These are phyloP conservation scores for Ammospiza caudacuta DNA, from an alignment of 2,113 vertebrate genomes.

Conservation along the genomic window DNA sequence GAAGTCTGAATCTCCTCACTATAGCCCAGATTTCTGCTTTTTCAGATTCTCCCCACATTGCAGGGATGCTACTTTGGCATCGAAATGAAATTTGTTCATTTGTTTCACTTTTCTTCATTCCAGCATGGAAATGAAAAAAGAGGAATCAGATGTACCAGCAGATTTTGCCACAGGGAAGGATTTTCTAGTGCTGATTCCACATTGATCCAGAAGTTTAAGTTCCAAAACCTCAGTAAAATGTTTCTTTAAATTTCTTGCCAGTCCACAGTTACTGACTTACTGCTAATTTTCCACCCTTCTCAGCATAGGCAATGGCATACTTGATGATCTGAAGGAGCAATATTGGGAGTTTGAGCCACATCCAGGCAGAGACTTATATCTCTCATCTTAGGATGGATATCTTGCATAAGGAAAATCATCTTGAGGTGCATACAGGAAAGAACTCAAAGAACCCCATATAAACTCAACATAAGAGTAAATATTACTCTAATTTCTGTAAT, in stretches of 20 bases:
- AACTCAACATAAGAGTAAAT: not conserved
- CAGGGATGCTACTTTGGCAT: conserved; percentile 11
- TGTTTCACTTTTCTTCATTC: conserved; percentile 40
- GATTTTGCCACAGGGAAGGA: conserved; percentile 34
- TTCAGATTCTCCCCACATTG: not conserved
- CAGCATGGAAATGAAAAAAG: conserved; percentile 15
- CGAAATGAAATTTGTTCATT: conserved; percentile 36
- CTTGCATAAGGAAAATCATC: not conserved
- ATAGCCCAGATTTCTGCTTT: not conserved
- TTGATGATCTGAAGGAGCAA: not conserved
- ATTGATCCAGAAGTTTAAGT: conserved; percentile 15
- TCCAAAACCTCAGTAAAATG: not conserved
- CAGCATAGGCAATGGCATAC: not conserved
- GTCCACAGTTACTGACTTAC: not conserved
- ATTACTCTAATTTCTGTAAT: not conserved
- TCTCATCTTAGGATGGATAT: not conserved
- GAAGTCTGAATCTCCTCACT: not conserved
- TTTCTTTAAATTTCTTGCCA: conserved; percentile 10
- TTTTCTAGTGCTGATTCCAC: conserved; percentile 1
- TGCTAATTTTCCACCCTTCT: not conserved
- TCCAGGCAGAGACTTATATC: not conserved
- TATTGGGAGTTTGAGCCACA: not conserved
- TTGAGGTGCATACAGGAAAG: not conserved
- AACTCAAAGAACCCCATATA: not conserved
- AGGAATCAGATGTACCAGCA: conserved; percentile 34